Conservation (phyloP, 2,797 vertebrate genomes). For the Pseudomugil tenellus region DNA sequence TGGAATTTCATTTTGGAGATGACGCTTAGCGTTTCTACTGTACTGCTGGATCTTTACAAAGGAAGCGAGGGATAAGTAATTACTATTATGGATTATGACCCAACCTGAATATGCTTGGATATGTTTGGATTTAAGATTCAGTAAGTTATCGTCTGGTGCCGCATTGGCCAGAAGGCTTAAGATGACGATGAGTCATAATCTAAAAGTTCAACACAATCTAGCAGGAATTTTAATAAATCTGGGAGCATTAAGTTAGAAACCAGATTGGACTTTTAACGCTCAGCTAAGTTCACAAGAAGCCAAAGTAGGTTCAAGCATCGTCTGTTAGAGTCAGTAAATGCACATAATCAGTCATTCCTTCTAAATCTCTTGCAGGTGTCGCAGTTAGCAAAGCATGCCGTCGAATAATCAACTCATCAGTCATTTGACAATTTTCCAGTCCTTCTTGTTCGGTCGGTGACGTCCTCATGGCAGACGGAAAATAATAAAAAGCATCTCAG, state of each 20-base stretch:
- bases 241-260: slow-evolving; percentile 15
- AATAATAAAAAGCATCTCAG: slow-evolving; percentile 10
- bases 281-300: slow-evolving; percentile 1
- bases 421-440: slow-evolving; percentile 33
- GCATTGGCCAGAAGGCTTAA: slow-evolving; percentile 25
- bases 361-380: slow-evolving; percentile 64
- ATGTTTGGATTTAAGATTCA: slow-evolving; percentile 19
- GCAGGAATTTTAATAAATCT: slow-evolving; percentile 21
- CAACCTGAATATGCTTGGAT: too few species aligned
- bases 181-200: slow-evolving; percentile 28
- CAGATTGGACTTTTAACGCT: slow-evolving; percentile 6
- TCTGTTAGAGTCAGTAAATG: slow-evolving; percentile 6
- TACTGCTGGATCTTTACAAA: not conserved
- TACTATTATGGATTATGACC: slow-evolving; percentile 1
- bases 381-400: slow-evolving; percentile 16
- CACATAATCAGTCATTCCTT: slow-evolving; percentile 29
- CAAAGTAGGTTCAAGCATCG: slow-evolving; percentile 3
- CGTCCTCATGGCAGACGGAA: slow-evolving; percentile 23
- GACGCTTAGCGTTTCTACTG: not conserved
- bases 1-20: slow-evolving; percentile 3
- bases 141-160: slow-evolving; percentile 14
- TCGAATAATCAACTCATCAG: slow-evolving; percentile 45
- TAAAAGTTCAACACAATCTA: slow-evolving; percentile 15
- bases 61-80: not conserved
- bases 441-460: not conserved